These are phyloP conservation scores for Epirrhoe alternata DNA, from an alignment of 2,888 invertebrate species.

Conservation along the genomic window DNA sequence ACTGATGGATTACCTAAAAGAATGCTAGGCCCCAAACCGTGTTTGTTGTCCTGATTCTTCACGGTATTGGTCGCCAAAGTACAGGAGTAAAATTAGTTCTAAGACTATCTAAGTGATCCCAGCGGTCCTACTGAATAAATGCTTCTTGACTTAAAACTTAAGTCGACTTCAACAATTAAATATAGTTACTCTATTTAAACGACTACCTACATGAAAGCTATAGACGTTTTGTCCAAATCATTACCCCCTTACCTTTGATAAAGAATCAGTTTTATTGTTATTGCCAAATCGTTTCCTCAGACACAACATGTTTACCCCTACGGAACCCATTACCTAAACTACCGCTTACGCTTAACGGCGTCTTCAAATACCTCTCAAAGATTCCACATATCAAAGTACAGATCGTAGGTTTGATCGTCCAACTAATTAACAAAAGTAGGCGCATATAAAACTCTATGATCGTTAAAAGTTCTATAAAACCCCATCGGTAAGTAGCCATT, in stretches of 20 bases:
- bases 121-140: too few species aligned
- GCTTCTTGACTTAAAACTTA: background rate
- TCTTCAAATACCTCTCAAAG: conserved; percentile 41
- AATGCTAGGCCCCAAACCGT: too few species aligned
- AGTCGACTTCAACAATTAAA: background rate
- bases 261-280: conserved; percentile 5
- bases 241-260: background rate
- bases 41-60: too few species aligned
- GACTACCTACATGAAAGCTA: background rate
- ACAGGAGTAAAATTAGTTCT: too few species aligned
- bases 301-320: conserved; percentile 41
- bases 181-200: background rate
- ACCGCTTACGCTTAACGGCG: conserved; percentile 36
- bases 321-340: conserved; percentile 36
- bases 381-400: conserved; percentile 54
- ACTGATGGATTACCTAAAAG: too few species aligned
- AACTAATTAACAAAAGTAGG: conserved; percentile 74
- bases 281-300: background rate
- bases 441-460: conserved; percentile 66
- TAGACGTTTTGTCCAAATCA: background rate
- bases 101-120: too few species aligned
- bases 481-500: conserved; percentile 48
- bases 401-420: conserved; percentile 66
- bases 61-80: too few species aligned
- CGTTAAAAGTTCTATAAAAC: conserved; percentile 72